Evolutionary conservation across 2,797 vertebrate genomes (phyloP).

Genomic region (Psittacula echo): DNA sequence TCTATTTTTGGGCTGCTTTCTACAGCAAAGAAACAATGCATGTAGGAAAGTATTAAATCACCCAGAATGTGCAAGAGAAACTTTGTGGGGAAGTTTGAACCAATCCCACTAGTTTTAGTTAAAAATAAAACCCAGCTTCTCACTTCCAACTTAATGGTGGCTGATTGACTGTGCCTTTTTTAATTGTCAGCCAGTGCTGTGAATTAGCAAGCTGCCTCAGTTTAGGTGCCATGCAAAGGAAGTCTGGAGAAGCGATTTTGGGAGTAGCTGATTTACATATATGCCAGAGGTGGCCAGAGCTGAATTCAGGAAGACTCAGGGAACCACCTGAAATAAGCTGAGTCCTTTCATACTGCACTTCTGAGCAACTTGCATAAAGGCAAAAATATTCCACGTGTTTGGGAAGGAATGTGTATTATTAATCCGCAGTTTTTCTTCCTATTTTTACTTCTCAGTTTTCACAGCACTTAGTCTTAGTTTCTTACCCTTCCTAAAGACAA

Average conservation of each 20-base stretch:
- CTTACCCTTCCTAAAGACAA: not conserved
- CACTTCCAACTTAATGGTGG: slow-evolving; percentile 10
- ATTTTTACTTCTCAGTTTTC: not conserved
- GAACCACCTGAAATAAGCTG: not conserved
- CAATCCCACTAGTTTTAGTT: slow-evolving; percentile 5
- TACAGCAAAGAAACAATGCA: not conserved
- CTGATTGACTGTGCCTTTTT: slow-evolving; percentile 36
- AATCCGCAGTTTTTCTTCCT: not conserved
- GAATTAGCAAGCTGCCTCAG: slow-evolving; percentile 24
- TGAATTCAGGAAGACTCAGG: not conserved
- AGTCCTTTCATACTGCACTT: not conserved
- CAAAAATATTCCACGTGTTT: not conserved
- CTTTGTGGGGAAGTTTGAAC: not conserved
- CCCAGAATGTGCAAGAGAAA: not conserved
- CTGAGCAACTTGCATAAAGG: not conserved
- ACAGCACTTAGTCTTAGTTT: not conserved
- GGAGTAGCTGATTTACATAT: not conserved
- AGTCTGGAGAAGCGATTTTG: not conserved
- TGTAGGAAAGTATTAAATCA: not conserved
- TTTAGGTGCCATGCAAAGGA: not conserved
- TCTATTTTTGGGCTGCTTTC: not conserved
- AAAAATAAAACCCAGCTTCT: slow-evolving; percentile 36
- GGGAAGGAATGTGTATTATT: not conserved
- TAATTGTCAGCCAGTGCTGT: slow-evolving; percentile 25
- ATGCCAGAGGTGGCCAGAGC: slow-evolving; percentile 10